Evolutionary conservation across 2,797 vertebrate species (phyloP).

Genomic region (Erethizon dorsatum): DNA sequence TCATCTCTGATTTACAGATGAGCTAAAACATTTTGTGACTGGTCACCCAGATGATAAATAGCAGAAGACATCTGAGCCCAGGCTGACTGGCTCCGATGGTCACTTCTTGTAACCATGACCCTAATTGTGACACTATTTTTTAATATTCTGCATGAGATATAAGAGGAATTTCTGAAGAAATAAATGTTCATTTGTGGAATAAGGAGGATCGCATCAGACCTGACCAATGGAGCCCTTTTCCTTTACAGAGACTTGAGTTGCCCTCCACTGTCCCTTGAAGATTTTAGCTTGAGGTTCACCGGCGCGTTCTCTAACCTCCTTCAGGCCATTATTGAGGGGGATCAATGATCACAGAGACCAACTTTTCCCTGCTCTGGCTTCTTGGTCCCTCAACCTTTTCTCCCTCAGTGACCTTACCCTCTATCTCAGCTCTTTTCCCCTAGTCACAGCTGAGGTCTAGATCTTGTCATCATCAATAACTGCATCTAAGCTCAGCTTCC

Average conservation of each 20-base stretch:
- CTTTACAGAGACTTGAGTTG: not conserved
- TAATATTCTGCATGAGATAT: not conserved
- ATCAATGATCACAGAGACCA: not conserved
- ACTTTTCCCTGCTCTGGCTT: not conserved
- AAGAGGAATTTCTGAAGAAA: constrained; percentile 29
- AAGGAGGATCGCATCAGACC: not conserved
- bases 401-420: not conserved
- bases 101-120: constrained; percentile 17
- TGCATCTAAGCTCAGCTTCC: not conserved
- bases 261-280: not conserved
- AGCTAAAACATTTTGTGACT: constrained; percentile 2
- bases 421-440: not conserved
- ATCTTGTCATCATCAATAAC: not conserved
- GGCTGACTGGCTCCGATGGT: constrained; percentile 23
- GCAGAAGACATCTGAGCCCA: not conserved
- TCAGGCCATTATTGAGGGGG: not conserved
- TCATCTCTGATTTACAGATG: not conserved
- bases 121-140: not conserved
- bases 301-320: not conserved
- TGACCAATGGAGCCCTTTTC: too few relatives aligned
- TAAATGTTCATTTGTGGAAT: not conserved
- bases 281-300: not conserved
- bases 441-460: not conserved
- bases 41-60: constrained; percentile 45
- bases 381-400: not conserved